Evolutionary conservation across 1,140 invertebrate genomes (phyloP).

Genomic region (Solen grandis): DNA sequence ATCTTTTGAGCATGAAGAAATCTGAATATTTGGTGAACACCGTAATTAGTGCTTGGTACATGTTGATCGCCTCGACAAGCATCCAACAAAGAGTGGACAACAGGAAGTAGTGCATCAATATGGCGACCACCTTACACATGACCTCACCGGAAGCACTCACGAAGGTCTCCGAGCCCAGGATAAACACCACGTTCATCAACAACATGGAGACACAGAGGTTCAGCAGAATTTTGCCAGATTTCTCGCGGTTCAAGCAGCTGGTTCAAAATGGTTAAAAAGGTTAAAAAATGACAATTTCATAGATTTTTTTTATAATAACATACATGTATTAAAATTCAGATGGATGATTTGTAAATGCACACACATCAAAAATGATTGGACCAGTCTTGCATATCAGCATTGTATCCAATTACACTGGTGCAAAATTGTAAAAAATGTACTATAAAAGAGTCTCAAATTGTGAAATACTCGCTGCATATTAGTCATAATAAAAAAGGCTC

Average conservation of each 20-base stretch:
- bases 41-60: slow-evolving; percentile 84
- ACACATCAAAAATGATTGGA: background rate
- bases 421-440: no score
- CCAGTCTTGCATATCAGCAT: background rate
- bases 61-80: slow-evolving; percentile 83
- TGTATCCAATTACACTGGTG: no score
- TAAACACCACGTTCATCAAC: slow-evolving; percentile 81
- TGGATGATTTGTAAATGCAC: no score
- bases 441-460: no score
- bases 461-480: no score
- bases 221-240: slow-evolving; percentile 83
- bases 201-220: slow-evolving; percentile 83
- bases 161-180: slow-evolving; percentile 77
- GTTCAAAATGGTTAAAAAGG: no score
- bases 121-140: slow-evolving; percentile 77
- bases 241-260: slow-evolving; percentile 82
- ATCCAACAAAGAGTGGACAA: slow-evolving; percentile 83
- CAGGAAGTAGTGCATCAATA: slow-evolving; percentile 82
- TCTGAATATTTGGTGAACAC: slow-evolving; percentile 82
- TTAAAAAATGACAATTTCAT: no score
- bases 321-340: no score
- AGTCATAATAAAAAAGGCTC: no score
- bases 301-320: no score
- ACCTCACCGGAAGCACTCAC: slow-evolving; percentile 60
- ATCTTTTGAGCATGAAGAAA: slow-evolving; percentile 83